phyloP scores from a whole-genome alignment of 2,113 vertebrate genomes.

The Percina caprodes region DNA sequence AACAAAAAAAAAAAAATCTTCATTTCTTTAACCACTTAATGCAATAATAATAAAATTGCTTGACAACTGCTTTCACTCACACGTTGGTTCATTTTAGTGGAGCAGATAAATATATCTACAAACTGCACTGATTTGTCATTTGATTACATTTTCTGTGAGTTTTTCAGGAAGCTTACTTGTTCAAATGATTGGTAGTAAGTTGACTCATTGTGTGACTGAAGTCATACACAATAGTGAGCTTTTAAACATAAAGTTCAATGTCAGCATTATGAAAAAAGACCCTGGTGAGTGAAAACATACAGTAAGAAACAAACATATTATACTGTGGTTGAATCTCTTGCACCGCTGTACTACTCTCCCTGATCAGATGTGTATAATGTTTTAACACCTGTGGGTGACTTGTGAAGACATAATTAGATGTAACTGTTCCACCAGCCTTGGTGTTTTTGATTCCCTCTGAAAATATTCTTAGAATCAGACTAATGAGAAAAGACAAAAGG shows the following conservation, averaged over 20 bases:
- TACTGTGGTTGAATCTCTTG: not conserved
- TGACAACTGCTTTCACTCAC: not conserved
- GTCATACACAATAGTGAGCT: not conserved
- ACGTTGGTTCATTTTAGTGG: not conserved
- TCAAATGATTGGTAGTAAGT: not conserved
- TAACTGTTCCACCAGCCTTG: not conserved
- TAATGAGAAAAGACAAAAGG: slow-evolving; percentile 9
- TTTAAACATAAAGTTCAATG: not conserved
- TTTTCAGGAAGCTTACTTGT: not conserved
- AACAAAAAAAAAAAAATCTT: not conserved
- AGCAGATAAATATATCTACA: slow-evolving; percentile 17
- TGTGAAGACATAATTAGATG: not conserved
- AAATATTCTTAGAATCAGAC: slow-evolving; percentile 7
- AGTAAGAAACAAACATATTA: not conserved
- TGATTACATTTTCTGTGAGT: not conserved
- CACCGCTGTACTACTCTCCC: not conserved
- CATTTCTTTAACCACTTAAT: not conserved
- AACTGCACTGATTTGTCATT: slow-evolving; percentile 8
- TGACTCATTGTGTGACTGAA: not conserved
- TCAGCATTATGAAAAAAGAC: not conserved
- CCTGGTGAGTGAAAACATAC: not conserved
- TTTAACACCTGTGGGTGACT: not conserved
- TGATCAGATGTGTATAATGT: not conserved
- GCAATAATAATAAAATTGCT: not conserved
- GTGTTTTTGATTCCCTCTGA: slow-evolving; percentile 16